Percentiles rank a stretch among this genome's conserved stretches.
Conservation (phyloP, 2,113 vertebrate genomes). For the Rhynchopsitta pachyrhyncha region DNA sequence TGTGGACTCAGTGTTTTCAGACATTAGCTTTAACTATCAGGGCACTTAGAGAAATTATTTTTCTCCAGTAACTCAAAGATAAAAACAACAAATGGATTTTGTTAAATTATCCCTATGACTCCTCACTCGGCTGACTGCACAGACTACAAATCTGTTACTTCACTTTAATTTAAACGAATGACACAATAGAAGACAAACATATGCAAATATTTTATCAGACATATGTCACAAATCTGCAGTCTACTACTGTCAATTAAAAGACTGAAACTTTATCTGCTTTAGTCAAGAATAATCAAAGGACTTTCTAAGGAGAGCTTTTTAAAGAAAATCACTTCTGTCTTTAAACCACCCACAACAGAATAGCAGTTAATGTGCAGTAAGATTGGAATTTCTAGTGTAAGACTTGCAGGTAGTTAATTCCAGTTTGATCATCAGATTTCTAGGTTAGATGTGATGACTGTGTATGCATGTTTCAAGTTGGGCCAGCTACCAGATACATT, state of each 20-base stretch:
- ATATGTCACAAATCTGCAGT: not conserved
- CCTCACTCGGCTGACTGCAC: not conserved
- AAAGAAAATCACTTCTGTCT: not conserved
- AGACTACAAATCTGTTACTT: not conserved
- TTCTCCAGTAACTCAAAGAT: not conserved
- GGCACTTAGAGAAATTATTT: not conserved
- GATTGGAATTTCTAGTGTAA: not conserved
- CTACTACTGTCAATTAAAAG: not conserved
- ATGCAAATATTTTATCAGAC: not conserved
- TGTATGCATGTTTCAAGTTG: not conserved
- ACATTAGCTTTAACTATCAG: not conserved
- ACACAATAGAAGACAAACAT: not conserved
- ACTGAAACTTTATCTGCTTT: not conserved
- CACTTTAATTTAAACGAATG: not conserved
- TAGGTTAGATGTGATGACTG: not conserved
- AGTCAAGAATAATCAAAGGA: not conserved
- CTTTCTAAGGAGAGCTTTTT: not conserved
- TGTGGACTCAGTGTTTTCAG: not conserved
- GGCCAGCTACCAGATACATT: not conserved
- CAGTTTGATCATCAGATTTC: not conserved
- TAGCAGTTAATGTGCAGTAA: not conserved
- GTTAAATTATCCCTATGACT: not conserved
- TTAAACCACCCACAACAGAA: not conserved
- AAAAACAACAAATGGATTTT: not conserved
- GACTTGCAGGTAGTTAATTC: not conserved